Evolutionary conservation across 1,140 invertebrate genomes (phyloP).

Genomic region (Chlorops oryzae): DNA sequence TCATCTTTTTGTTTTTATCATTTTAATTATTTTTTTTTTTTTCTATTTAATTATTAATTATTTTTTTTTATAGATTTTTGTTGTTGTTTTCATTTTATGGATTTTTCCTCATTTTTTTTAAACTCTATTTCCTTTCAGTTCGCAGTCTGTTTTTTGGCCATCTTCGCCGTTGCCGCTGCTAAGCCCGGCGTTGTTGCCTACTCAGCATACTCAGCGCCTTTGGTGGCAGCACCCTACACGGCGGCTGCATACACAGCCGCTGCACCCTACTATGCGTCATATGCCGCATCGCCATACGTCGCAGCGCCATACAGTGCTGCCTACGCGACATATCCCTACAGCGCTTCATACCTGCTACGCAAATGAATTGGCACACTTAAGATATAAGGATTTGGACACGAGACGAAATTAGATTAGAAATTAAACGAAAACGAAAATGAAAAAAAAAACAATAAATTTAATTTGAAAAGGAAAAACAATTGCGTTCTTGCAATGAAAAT

Average conservation of each 20-base stretch:
- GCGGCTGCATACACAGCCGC: slow-evolving; percentile 18
- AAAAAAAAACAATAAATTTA: too few relatives aligned
- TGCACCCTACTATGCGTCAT: slow-evolving; percentile 12
- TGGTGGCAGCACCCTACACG: slow-evolving; percentile 11
- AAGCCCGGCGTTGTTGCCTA: slow-evolving; percentile 36
- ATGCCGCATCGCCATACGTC: neutral
- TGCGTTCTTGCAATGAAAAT: too few relatives aligned
- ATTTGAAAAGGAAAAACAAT: too few relatives aligned
- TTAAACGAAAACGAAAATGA: too few relatives aligned
- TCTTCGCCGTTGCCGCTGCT: slow-evolving; percentile 35
- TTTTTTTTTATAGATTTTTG: too few relatives aligned
- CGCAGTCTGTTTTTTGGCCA: slow-evolving; percentile 35
- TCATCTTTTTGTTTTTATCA: too few relatives aligned
- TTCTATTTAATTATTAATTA: too few relatives aligned
- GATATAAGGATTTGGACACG: too few relatives aligned
- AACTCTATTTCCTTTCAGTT: slow-evolving; percentile 20
- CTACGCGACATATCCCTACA: slow-evolving; percentile 8
- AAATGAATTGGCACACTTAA: too few relatives aligned
- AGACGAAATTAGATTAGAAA: too few relatives aligned
- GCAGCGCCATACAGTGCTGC: slow-evolving; percentile 7
- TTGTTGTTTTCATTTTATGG: too few relatives aligned
- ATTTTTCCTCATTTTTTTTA: neutral
- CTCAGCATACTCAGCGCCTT: slow-evolving; percentile 7
- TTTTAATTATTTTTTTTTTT: too few relatives aligned
- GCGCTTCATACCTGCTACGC: slow-evolving; percentile 1